Evolutionary conservation across 2,888 invertebrate species (phyloP).

Genomic region (Augiades crinisus): DNA sequence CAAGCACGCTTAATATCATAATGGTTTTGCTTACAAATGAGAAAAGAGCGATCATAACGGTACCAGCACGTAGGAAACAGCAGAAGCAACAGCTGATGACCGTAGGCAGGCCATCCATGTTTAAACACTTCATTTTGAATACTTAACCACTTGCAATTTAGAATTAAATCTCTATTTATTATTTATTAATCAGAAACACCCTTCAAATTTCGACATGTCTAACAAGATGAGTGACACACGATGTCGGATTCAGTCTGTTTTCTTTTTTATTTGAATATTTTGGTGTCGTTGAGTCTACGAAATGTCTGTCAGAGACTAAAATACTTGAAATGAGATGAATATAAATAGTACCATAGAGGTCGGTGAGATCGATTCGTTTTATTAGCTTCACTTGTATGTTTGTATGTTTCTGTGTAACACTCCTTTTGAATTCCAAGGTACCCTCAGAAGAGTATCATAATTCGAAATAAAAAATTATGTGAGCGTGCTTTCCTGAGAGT

Average conservation of each 20-base stretch:
- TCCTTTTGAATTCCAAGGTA: too few species aligned
- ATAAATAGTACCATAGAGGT: too few species aligned
- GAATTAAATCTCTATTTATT: background rate
- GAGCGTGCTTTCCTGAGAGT: too few species aligned
- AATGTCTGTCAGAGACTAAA: too few species aligned
- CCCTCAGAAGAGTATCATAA: too few species aligned
- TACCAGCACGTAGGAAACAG: slow-evolving; percentile 62
- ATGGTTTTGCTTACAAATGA: slow-evolving; percentile 54
- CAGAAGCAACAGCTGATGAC: slow-evolving; percentile 71
- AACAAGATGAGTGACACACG: slow-evolving; percentile 3
- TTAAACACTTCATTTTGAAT: slow-evolving; percentile 40
- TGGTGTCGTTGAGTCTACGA: too few species aligned
- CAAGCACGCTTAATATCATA: too few species aligned
- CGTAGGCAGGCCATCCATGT: slow-evolving; percentile 55
- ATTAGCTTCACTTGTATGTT: too few species aligned
- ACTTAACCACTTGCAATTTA: slow-evolving; percentile 7
- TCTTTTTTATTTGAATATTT: background rate
- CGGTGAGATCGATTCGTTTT: too few species aligned
- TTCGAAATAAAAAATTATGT: too few species aligned
- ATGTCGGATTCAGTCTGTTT: background rate
- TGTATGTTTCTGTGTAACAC: too few species aligned
- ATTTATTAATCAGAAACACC: background rate
- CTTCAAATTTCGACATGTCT: slow-evolving; percentile 4
- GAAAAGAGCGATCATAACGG: slow-evolving; percentile 54
- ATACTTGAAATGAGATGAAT: too few species aligned